Percentiles rank a stretch among this genome's conserved stretches.
These are phyloP conservation scores for Hepsetus odoe DNA, from an alignment of 2,113 vertebrate species.

Conservation along the genomic window DNA sequence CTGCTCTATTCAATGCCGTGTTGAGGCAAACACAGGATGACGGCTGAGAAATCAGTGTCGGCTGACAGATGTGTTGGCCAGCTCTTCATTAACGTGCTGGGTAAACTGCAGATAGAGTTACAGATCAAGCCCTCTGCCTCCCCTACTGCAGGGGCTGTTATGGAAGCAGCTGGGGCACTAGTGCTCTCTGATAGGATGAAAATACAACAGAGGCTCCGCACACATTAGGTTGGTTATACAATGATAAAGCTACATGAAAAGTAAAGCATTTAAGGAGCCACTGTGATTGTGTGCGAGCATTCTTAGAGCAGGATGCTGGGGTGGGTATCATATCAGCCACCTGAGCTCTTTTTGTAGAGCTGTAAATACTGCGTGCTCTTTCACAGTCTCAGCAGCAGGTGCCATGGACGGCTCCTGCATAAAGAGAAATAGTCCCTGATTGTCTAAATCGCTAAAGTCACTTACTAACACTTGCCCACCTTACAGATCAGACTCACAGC, in stretches of 20 bases:
- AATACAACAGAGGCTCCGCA: background rate
- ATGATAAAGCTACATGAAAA: slow-evolving; percentile 14
- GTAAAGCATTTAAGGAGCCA: slow-evolving; percentile 12
- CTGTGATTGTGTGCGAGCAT: slow-evolving; percentile 1
- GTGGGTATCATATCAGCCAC: slow-evolving; percentile 42
- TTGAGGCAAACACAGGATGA: slow-evolving; percentile 28
- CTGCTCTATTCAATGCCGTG: slow-evolving; percentile 37
- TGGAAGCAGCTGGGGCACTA: background rate
- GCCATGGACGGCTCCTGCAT: background rate
- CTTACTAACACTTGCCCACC: background rate
- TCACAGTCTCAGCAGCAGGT: slow-evolving; percentile 17
- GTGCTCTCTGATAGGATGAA: background rate
- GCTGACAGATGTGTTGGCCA: slow-evolving; percentile 52
- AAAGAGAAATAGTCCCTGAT: background rate
- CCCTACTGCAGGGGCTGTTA: background rate
- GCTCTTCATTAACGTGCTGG: slow-evolving; percentile 29
- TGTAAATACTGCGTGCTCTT: slow-evolving; percentile 26
- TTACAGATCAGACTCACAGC: background rate
- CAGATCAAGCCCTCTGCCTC: background rate
- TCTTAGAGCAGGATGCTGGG: background rate
- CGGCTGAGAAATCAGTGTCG: slow-evolving; percentile 37
- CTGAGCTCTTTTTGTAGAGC: slow-evolving; percentile 28
- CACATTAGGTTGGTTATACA: slow-evolving; percentile 2
- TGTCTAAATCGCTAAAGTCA: background rate
- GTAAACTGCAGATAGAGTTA: slow-evolving; percentile 47